phyloP scores from a whole-genome alignment of 2,888 invertebrate species.

The Dendrolimus houi region DNA sequence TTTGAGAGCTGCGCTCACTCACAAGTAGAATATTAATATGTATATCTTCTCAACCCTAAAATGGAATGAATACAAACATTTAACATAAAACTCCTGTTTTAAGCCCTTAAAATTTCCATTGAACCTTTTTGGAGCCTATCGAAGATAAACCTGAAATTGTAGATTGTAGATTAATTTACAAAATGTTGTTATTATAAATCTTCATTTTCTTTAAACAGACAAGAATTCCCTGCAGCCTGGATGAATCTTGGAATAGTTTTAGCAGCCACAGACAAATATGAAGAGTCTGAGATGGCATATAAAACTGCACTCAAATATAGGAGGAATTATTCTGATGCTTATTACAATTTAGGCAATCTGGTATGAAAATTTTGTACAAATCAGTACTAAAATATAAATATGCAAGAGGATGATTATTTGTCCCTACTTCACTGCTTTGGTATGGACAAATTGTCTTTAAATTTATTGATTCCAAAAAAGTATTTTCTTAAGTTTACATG shows the following conservation, averaged over 20 bases:
- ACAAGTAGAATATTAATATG: constrained; percentile 74
- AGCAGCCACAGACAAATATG: constrained; percentile 81
- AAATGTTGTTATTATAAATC: no score
- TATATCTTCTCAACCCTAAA: not conserved
- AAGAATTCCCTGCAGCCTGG: constrained; percentile 96
- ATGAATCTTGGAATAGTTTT: constrained; percentile 98
- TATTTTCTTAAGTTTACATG: not conserved
- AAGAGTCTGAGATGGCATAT: constrained; percentile 87
- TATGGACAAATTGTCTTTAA: not conserved
- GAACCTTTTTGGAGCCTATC: no score
- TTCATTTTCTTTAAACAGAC: constrained; percentile 52
- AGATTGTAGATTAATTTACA: no score
- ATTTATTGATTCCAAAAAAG: not conserved
- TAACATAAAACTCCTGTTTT: no score
- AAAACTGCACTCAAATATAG: constrained; percentile 85
- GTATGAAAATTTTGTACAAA: constrained; percentile 58
- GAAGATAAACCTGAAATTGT: no score
- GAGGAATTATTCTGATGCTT: constrained; percentile 91
- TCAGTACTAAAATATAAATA: not conserved
- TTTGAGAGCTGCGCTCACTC: constrained; percentile 81
- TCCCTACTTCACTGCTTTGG: no score
- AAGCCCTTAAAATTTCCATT: no score
- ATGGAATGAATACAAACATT: no score
- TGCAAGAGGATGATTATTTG: not conserved
- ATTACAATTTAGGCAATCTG: constrained; percentile 96